Conservation (phyloP, 2,797 vertebrate genomes). For the Champsocephalus esox region DNA sequence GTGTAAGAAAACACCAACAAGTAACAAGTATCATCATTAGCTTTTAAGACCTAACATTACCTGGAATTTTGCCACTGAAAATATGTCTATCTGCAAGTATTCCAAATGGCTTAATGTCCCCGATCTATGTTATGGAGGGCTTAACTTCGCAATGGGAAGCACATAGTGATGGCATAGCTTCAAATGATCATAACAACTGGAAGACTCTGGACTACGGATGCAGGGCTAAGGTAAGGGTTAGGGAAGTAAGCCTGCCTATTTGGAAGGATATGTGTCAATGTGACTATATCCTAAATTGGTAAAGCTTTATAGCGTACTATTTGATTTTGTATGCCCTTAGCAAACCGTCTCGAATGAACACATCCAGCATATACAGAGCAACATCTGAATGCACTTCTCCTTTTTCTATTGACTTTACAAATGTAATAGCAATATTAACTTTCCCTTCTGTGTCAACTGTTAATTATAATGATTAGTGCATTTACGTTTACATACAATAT, state of each 20-base stretch:
- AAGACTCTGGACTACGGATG: constrained; percentile 18
- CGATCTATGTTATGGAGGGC: constrained; percentile 49
- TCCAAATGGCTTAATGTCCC: constrained; percentile 56
- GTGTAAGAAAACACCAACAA: constrained; percentile 35
- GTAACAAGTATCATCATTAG: constrained; percentile 39
- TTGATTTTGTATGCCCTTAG: too few relatives aligned
- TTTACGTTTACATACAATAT: too few relatives aligned
- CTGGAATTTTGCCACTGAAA: constrained; percentile 57
- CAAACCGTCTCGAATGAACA: too few relatives aligned
- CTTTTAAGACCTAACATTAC: constrained; percentile 46
- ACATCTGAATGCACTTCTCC: too few relatives aligned
- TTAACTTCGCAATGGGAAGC: constrained; percentile 52
- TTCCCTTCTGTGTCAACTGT: too few relatives aligned
- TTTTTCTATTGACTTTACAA: too few relatives aligned
- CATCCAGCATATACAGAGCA: too few relatives aligned
- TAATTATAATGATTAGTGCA: too few relatives aligned
- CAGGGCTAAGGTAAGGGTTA: background rate
- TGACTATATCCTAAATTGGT: too few relatives aligned
- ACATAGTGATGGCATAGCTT: constrained; percentile 39
- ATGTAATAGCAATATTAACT: too few relatives aligned
- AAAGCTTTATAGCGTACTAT: too few relatives aligned
- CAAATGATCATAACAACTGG: constrained; percentile 52
- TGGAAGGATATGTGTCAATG: too few relatives aligned
- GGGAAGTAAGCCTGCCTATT: constrained; percentile 25
- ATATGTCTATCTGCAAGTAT: constrained; percentile 50